Conservation (phyloP, 2,797 vertebrate species). For the Alosa sapidissima region DNA sequence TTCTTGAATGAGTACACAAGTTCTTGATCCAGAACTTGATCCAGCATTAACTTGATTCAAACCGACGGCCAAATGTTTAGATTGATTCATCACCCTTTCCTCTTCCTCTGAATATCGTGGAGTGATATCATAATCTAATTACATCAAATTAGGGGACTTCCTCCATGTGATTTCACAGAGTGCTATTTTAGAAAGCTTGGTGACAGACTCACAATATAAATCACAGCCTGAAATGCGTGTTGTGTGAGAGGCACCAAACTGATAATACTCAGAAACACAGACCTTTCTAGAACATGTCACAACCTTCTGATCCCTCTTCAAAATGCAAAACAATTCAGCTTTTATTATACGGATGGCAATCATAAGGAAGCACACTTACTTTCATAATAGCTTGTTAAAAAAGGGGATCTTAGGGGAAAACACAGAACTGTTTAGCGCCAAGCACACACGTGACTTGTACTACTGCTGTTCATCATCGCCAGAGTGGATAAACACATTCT, state of each 20-base stretch:
- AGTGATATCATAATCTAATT: not conserved
- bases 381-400: conserved; percentile 7
- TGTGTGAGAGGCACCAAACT: not conserved
- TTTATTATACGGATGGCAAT: not conserved
- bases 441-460: not conserved
- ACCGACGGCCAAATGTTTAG: not conserved
- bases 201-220: not conserved
- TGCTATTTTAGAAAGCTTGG: not conserved
- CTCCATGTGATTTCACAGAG: not conserved
- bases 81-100: too few relatives aligned
- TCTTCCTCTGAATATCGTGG: not conserved
- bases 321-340: not conserved
- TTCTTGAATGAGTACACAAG: not conserved
- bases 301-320: not conserved
- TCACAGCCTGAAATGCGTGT: not conserved
- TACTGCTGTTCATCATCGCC: not conserved
- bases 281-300: not conserved
- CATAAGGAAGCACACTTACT: conserved; percentile 6
- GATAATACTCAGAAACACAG: not conserved
- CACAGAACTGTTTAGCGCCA: not conserved
- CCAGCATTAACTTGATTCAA: not conserved
- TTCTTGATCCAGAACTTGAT: not conserved
- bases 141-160: not conserved
- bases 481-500: not conserved
- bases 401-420: not conserved